Percentiles rank a stretch among this genome's conserved stretches.
Evolutionary conservation across 2,113 vertebrate species (phyloP).

Genomic region (Periophthalmus modestus): DNA sequence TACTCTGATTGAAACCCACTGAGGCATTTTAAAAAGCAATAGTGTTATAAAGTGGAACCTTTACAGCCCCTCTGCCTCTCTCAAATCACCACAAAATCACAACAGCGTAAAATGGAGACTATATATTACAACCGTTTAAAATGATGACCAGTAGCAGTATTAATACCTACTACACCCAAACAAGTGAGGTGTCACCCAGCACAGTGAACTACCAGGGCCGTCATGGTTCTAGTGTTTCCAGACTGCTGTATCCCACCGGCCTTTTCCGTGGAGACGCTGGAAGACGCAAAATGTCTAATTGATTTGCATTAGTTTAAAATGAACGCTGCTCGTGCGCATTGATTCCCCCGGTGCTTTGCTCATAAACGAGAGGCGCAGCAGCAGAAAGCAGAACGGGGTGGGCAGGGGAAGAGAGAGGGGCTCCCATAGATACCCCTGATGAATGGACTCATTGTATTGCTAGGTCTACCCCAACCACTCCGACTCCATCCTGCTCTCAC

Average conservation of each 20-base stretch:
- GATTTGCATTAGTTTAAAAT: slow-evolving; percentile 19
- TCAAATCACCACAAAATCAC: background rate
- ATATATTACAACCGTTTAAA: background rate
- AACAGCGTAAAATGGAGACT: background rate
- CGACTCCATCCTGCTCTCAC: slow-evolving; percentile 29
- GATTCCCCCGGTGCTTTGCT: slow-evolving; percentile 13
- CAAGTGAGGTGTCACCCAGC: slow-evolving; percentile 39
- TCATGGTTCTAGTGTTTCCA: background rate
- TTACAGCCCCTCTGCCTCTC: slow-evolving; percentile 15
- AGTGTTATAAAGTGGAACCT: slow-evolving; percentile 12
- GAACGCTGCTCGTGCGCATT: slow-evolving; percentile 8
- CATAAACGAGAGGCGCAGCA: slow-evolving; percentile 18
- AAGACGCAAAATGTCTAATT: background rate
- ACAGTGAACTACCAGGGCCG: slow-evolving; percentile 7
- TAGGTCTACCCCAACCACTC: slow-evolving; percentile 11
- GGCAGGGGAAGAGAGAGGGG: slow-evolving; percentile 19
- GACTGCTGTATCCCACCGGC: slow-evolving; percentile 12
- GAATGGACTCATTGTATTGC: slow-evolving; percentile 63
- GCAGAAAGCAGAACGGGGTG: slow-evolving; percentile 19
- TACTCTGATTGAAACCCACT: slow-evolving; percentile 25
- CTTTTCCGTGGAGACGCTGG: background rate
- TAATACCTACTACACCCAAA: slow-evolving; percentile 2
- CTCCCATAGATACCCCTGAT: slow-evolving; percentile 45
- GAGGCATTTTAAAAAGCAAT: slow-evolving; percentile 27
- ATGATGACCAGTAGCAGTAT: slow-evolving; percentile 24